A percentile compares a stretch with the other conserved stretches of the same genome.
Conservation (phyloP, 2,113 vertebrate genomes). For the Fulica atra region DNA sequence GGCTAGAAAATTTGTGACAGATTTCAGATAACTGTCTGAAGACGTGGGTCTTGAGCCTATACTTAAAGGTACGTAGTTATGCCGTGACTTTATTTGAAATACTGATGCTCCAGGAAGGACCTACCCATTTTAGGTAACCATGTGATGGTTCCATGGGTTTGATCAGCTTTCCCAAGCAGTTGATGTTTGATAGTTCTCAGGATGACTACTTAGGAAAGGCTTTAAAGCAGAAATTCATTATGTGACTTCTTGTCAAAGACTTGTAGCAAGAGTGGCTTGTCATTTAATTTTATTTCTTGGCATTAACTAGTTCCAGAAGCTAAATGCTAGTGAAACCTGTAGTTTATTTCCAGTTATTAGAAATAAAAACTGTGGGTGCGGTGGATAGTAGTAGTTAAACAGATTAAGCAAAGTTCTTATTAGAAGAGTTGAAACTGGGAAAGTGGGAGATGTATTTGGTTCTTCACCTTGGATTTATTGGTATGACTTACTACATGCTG, state of each 20-base stretch:
- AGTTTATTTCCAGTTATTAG: constrained; percentile 11
- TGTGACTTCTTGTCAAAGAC: not conserved
- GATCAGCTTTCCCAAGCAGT: not conserved
- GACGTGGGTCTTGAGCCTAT: not conserved
- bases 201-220: not conserved
- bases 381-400: not conserved
- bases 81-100: not conserved
- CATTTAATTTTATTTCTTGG: not conserved
- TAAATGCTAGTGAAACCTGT: not conserved
- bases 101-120: not conserved
- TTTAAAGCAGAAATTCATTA: not conserved
- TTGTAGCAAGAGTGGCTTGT: not conserved
- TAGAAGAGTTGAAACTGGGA: not conserved
- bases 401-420: not conserved
- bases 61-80: not conserved
- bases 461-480: not conserved
- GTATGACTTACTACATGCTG: too few relatives aligned
- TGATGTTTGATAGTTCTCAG: not conserved
- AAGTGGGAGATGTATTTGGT: not conserved
- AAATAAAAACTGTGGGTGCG: not conserved
- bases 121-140: not conserved
- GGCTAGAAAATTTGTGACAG: not conserved
- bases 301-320: not conserved
- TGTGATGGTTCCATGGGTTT: not conserved
- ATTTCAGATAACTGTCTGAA: not conserved